Conservation (phyloP, 2,888 invertebrate species). For the Netelia fuscicornis region DNA sequence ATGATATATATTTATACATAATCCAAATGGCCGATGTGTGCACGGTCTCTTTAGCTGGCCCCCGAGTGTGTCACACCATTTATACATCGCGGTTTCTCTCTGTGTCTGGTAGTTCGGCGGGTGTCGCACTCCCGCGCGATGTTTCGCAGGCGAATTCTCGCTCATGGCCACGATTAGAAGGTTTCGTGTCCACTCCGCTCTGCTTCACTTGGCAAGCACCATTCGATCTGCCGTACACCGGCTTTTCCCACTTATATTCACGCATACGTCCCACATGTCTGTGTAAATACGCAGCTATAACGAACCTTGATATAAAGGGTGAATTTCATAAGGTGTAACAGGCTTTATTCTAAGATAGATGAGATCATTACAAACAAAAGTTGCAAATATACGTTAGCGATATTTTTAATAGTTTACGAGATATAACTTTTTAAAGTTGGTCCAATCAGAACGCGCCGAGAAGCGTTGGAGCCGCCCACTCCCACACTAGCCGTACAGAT, state of each 20-base stretch:
- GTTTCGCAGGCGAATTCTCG: constrained; percentile 50
- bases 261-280: background rate
- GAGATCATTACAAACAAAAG: no score
- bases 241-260: constrained; percentile 13
- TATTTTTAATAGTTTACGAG: no score
- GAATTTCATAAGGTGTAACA: no score
- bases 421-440: no score
- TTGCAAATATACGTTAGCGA: no score
- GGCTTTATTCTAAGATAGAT: no score
- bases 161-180: constrained; percentile 63
- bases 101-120: constrained; percentile 7
- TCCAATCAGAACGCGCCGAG: no score
- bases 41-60: background rate
- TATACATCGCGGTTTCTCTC: background rate
- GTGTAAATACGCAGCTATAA: no score
- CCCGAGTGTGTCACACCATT: constrained; percentile 11
- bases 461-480: no score
- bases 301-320: no score
- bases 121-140: constrained; percentile 18
- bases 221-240: constrained; percentile 25
- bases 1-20: constrained; percentile 12
- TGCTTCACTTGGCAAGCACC: constrained; percentile 58
- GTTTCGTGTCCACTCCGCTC: constrained; percentile 40
- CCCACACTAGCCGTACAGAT: no score
- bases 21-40: background rate